Evolutionary conservation across 2,113 vertebrate species (phyloP).

Genomic region (Macrotus californicus): DNA sequence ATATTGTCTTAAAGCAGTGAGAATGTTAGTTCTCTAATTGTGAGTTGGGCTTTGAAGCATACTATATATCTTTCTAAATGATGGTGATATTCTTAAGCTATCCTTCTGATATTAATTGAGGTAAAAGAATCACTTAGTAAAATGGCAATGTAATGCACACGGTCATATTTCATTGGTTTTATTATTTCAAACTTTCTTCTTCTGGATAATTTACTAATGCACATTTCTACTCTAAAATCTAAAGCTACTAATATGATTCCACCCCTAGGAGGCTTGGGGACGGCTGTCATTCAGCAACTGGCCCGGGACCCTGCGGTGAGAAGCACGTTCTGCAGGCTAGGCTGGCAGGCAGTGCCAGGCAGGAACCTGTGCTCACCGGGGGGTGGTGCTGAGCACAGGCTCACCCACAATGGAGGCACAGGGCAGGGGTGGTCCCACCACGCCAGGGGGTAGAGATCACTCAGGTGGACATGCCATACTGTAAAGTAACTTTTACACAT

Average conservation of each 20-base stretch:
- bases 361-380: too few species aligned
- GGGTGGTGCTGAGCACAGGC: accelerated
- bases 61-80: not conserved
- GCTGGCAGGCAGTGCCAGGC: too few species aligned
- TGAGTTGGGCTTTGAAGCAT: not conserved
- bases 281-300: not conserved
- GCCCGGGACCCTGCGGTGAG: not conserved
- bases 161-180: not conserved
- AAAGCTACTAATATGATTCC: not conserved
- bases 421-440: accelerated
- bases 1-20: not conserved
- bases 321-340: not conserved
- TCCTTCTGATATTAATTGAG: not conserved
- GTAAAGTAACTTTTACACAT: not conserved
- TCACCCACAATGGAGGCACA: not conserved
- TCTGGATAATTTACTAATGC: not conserved
- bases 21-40: not conserved
- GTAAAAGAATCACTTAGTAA: not conserved
- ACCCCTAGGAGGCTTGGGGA: not conserved
- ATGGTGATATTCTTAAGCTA: not conserved
- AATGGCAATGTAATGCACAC: not conserved
- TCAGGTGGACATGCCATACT: not conserved
- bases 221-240: not conserved
- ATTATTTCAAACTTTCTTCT: not conserved
- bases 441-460: not conserved